Evolutionary conservation across 2,113 vertebrate genomes (phyloP).

Genomic region (Myrmophylax atrothorax): DNA sequence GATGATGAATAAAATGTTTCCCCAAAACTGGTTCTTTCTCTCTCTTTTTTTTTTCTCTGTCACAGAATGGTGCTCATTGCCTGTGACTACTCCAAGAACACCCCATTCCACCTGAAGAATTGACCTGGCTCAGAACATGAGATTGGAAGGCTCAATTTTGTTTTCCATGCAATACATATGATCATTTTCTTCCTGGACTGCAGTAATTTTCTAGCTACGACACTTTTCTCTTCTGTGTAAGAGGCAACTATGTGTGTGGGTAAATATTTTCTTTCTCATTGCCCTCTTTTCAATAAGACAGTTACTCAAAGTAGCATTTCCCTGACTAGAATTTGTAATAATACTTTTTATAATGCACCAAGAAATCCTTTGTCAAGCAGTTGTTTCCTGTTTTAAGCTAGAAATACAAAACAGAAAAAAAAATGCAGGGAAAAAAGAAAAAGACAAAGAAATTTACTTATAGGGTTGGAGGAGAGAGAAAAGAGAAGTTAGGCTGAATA

Average conservation of each 20-base stretch:
- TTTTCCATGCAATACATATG: not conserved
- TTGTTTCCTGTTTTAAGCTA: not conserved
- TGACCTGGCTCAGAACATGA: not conserved
- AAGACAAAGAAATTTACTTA: not conserved
- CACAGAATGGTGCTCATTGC: not conserved
- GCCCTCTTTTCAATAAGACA: not conserved
- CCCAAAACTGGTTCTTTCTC: not conserved
- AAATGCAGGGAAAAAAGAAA: not conserved
- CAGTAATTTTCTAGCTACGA: not conserved
- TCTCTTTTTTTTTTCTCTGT: not conserved
- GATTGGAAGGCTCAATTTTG: not conserved
- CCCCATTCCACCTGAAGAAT: not conserved
- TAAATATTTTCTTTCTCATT: not conserved
- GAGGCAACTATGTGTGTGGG: not conserved
- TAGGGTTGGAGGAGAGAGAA: not conserved
- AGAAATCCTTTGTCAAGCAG: not conserved
- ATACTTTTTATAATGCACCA: not conserved
- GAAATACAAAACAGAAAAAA: not conserved
- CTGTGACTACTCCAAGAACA: not conserved
- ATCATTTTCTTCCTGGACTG: not conserved
- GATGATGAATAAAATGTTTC: not conserved
- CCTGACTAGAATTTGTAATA: not conserved
- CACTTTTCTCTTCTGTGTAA: not conserved
- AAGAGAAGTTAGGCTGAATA: not conserved
- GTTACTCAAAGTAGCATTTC: not conserved